Percentiles rank a stretch among this genome's conserved stretches.
phyloP scores from a whole-genome alignment of 2,888 invertebrate genomes.

The Baccha elongata region DNA sequence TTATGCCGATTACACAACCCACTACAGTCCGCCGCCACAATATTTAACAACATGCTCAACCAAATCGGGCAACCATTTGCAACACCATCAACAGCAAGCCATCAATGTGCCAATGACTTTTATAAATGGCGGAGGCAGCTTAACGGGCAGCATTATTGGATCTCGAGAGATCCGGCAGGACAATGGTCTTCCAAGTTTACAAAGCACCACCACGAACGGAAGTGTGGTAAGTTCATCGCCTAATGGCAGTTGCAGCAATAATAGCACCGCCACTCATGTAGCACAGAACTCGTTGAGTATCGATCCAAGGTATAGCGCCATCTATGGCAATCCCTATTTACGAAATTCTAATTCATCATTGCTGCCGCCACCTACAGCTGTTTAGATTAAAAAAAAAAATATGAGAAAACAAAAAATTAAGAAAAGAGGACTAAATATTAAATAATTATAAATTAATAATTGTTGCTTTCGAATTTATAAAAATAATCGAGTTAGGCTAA shows the following conservation, averaged over 20 bases:
- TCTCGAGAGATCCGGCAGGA: conserved; percentile 81
- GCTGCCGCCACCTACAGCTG: conserved; percentile 85
- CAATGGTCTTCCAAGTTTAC: conserved; percentile 81
- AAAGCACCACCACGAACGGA: conserved; percentile 80
- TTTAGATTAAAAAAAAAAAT: conserved; percentile 75
- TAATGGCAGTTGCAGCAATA: conserved; percentile 81
- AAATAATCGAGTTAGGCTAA: conserved; percentile 58
- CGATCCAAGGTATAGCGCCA: conserved; percentile 94
- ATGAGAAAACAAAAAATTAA: not conserved
- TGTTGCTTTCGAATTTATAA: conserved; percentile 71
- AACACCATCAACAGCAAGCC: conserved; percentile 66
- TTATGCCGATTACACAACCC: conserved; percentile 93
- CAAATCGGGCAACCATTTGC: conserved; percentile 80
- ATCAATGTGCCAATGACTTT: conserved; percentile 81
- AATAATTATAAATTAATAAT: conserved; percentile 37
- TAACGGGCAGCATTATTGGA: conserved; percentile 81
- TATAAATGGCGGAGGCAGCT: conserved; percentile 78
- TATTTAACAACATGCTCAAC: conserved; percentile 81
- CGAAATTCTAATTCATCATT: conserved; percentile 85
- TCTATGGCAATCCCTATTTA: conserved; percentile 94
- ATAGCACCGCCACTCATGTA: conserved; percentile 80
- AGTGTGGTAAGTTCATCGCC: conserved; percentile 82
- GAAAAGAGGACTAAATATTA: conserved; percentile 23
- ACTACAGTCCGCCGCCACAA: conserved; percentile 91
- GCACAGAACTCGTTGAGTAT: conserved; percentile 82